Conservation (phyloP, 2,888 invertebrate genomes). For the Andrena trimmerana region DNA sequence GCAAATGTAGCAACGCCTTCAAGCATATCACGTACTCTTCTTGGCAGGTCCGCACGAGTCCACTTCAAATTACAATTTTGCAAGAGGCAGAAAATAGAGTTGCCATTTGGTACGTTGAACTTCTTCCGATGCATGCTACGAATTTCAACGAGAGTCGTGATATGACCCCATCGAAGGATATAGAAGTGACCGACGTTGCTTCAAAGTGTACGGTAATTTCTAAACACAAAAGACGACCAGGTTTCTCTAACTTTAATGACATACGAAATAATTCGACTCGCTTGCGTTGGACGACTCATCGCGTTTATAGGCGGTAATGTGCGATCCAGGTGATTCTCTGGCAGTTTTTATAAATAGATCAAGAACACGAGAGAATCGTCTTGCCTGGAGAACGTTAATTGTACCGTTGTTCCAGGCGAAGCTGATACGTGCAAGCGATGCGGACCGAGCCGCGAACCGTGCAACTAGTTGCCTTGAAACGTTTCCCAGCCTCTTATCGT, state of each 20-base stretch:
- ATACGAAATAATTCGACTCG: neutral
- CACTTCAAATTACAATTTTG: conserved; percentile 20
- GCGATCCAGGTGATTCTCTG: neutral
- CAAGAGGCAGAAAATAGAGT: neutral
- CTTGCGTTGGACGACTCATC: neutral
- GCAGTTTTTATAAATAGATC: conserved; percentile 45
- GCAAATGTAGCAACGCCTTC: neutral
- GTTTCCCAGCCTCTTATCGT: conserved; percentile 22
- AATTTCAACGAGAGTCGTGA: neutral
- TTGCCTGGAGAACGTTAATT: conserved; percentile 53
- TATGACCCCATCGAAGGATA: neutral
- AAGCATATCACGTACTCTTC: neutral
- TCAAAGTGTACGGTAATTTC: neutral
- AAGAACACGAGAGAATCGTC: conserved; percentile 18
- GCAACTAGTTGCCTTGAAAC: conserved; percentile 8
- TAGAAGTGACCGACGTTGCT: neutral
- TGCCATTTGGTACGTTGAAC: conserved; percentile 25
- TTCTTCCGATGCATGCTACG: neutral
- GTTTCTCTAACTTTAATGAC: neutral
- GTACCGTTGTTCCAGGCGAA: conserved; percentile 49
- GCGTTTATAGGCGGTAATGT: neutral
- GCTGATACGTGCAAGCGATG: conserved; percentile 12
- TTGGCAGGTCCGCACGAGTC: neutral
- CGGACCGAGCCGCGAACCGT: conserved; percentile 4
- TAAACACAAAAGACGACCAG: no score